Evolutionary conservation across 2,797 vertebrate species (phyloP), one percentile per base, ranked within the genome.

Genomic region (Poeciliopsis turneri): DNA sequence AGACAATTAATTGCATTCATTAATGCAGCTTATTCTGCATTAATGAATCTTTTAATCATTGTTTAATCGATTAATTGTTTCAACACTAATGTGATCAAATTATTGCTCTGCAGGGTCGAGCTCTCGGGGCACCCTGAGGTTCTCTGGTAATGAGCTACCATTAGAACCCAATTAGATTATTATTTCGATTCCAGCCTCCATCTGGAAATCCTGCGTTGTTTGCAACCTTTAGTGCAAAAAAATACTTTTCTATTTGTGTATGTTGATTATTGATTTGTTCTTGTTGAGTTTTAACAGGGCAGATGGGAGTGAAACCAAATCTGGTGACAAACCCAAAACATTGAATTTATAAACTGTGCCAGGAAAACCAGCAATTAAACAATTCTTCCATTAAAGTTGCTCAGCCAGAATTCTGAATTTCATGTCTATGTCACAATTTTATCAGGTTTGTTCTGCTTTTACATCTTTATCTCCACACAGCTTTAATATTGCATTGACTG

Each of bases 91-190:
- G 85, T 79, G 61, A 79, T 92, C 80, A 82, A 66, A 82, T 71
- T 0, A 36, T 75, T 51, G 73, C 75, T 80, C 78, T 72, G 76
- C 77, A 70, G 79, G 82, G n/a, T 64, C 41, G 25, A 36, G 73
- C 77, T 86, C 47, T 89, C 78, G 66, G 72, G 70, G 66, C 68
- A 76, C 69, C 89, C 80, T 1, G n/a, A 78, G 86, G 89, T 79
- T 78, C 47, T 86, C 59, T 46, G 76, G 55, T 89, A 92, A 93
- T 88, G 81, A 90, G 81, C 76, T 53, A 53, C 88, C 86, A 89
- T 90, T 90, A 90, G 82, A 77, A 74, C 75, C 84, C 87, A 89
- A 90, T 94, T 87, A 87, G 81, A 82, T 84, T 78, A 82, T 91
- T 90, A 89, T 86, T 78, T 61, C 72, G 77, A 66, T 81, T 83